A percentile compares a stretch with the other conserved stretches of the same genome.
phyloP scores from a whole-genome alignment of 2,113 vertebrate genomes.

The Perccottus glenii region DNA sequence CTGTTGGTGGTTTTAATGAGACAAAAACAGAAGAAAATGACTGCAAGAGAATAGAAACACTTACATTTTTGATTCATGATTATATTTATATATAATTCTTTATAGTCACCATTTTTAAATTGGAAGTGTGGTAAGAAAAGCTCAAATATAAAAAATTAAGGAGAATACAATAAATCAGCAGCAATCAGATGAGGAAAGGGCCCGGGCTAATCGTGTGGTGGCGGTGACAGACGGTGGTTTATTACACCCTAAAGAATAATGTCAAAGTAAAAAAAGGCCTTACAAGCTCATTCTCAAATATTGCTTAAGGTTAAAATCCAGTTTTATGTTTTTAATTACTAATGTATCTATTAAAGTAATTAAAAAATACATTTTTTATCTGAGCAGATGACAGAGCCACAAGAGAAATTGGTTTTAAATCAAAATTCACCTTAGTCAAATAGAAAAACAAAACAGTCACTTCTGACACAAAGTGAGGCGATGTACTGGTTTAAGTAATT shows the following conservation, averaged over 20 bases:
- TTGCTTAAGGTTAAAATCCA: slow-evolving; percentile 3
- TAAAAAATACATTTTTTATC: slow-evolving; percentile 9
- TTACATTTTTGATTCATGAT: not conserved
- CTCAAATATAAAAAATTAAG: not conserved
- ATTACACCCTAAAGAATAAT: not conserved
- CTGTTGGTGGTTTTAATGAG: too few species aligned
- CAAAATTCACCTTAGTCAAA: not conserved
- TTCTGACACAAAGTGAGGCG: not conserved
- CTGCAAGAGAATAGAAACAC: too few species aligned
- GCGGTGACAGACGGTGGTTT: not conserved
- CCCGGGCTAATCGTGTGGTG: not conserved
- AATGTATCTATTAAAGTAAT: not conserved
- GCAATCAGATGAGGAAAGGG: slow-evolving; percentile 7
- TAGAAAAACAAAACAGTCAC: not conserved
- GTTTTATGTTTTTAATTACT: slow-evolving; percentile 15
- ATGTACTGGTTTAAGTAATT: not conserved
- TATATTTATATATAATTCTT: too few species aligned
- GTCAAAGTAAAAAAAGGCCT: slow-evolving; percentile 9
- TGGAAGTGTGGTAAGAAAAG: not conserved
- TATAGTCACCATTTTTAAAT: too few species aligned
- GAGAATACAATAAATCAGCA: not conserved
- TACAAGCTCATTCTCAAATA: not conserved
- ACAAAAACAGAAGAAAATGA: too few species aligned
- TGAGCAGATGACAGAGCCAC: slow-evolving; percentile 2
- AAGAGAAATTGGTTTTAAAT: not conserved